Conservation (phyloP, 2,888 invertebrate species). For the Dusona sp. region DNA sequence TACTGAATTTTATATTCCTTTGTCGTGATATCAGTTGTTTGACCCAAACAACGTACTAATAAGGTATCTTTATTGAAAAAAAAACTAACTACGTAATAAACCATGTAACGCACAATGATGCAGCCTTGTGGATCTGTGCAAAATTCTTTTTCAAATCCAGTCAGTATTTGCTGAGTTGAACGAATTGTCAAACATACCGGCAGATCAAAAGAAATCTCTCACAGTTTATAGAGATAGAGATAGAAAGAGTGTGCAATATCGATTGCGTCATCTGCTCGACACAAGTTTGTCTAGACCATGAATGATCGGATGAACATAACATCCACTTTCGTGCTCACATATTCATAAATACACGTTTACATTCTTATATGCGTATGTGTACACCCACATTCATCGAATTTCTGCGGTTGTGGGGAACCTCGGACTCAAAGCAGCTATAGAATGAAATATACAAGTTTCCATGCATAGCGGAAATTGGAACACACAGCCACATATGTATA, state of each 20-base stretch:
- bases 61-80: too few relatives aligned
- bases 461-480: conserved; percentile 48
- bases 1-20: not conserved
- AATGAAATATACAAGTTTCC: conserved; percentile 49
- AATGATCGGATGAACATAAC: conserved; percentile 44
- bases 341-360: not conserved
- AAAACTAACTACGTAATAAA: too few relatives aligned
- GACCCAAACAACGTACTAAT: too few relatives aligned
- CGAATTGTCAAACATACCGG: not conserved
- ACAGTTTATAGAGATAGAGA: too few relatives aligned
- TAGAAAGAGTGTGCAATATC: not conserved
- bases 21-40: not conserved
- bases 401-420: conserved; percentile 47
- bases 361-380: not conserved
- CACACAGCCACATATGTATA: conserved; percentile 11
- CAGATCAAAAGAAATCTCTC: not conserved
- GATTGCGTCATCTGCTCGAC: conserved; percentile 1
- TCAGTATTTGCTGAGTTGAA: not conserved
- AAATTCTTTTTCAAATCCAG: not conserved
- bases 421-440: conserved; percentile 38
- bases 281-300: conserved; percentile 47
- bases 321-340: not conserved
- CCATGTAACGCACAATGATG: too few relatives aligned
- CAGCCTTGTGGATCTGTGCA: too few relatives aligned
- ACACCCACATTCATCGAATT: conserved; percentile 34